phyloP scores from a whole-genome alignment of 2,113 vertebrate species.

The Oreochromis spilurus region DNA sequence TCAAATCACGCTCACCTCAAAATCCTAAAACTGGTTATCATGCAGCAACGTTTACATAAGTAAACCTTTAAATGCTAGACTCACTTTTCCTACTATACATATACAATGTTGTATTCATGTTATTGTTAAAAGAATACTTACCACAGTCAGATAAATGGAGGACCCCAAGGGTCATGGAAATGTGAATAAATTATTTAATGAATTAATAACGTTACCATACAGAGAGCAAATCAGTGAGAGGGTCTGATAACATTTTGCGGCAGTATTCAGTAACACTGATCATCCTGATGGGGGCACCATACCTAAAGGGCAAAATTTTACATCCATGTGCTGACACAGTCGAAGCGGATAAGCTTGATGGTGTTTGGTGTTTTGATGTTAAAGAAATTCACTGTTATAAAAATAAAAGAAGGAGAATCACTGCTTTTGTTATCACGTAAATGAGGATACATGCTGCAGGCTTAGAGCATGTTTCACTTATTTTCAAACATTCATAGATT shows the following conservation, averaged over 20 bases:
- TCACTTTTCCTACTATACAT: no score
- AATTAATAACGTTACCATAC: neutral
- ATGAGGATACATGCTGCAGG: neutral
- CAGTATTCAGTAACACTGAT: neutral
- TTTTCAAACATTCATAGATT: neutral
- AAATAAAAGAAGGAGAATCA: neutral
- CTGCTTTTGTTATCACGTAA: neutral
- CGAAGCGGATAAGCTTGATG: neutral
- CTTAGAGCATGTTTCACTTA: neutral
- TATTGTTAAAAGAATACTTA: neutral
- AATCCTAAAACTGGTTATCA: neutral
- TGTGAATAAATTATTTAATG: neutral
- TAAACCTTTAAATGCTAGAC: no score
- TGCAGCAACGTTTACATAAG: neutral
- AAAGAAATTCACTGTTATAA: neutral
- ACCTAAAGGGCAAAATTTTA: neutral
- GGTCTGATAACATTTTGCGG: neutral
- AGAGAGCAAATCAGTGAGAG: neutral
- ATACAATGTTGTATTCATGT: neutral
- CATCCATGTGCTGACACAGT: neutral
- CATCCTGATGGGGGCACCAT: slow-evolving; percentile 8
- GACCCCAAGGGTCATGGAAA: neutral
- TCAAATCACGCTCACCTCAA: neutral
- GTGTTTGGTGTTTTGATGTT: neutral
- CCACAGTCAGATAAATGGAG: no score